Base-by-base conservation (phyloP, 2,113 vertebrate species). In the Nipponia nippon region DNA sequence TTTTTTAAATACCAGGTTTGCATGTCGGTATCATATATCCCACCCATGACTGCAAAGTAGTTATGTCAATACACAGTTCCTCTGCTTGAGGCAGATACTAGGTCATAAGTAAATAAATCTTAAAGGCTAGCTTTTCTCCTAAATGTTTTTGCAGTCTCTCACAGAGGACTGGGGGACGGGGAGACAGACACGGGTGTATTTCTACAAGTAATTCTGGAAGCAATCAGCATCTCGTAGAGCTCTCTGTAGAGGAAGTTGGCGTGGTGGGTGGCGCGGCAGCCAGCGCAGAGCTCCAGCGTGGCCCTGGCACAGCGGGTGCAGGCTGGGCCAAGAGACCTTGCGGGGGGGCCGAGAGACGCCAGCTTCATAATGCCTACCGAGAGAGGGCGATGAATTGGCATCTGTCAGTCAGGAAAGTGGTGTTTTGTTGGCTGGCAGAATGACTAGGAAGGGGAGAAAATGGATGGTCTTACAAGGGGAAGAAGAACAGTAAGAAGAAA, bases 41-140 rank as follows among this genome's bases (percentile, higher is more conserved):
- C 69, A 56, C 75, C 66, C 46, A 8, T 90, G 89, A 83, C 89
- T 90, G 79, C 87, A 86, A 47, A 83, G 71, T 27, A 78, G 66
- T 85, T 91, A 83, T 67, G 91, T 85, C 91, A 95, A 67, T 92
- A 80, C 38, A 55, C 42, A 59, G 42, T 77, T 95, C 76, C 59
- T 93, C 59, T 91, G 55, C 63, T 44, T 75, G 62, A 69, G 40
- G 44, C 34, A 69, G 83, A 66, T 9, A 65, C 40, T 61, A 4
- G 42, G 47, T 78, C 62, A 6, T 73, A 86, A 77, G 38, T 55
- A 94, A 95, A 82, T 80, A 93, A 73, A 90, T 71, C 65, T 61
- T 65, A 53, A 85, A 82, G 46, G 82, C 63, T 75, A 86, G 5
- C 21, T 89, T 79, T 95, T 83, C 67, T 85, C 27, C 55, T 59